Conservation (phyloP, 92 coral and sea anemone genomes). For the Umimayanthus chanpuru region DNA sequence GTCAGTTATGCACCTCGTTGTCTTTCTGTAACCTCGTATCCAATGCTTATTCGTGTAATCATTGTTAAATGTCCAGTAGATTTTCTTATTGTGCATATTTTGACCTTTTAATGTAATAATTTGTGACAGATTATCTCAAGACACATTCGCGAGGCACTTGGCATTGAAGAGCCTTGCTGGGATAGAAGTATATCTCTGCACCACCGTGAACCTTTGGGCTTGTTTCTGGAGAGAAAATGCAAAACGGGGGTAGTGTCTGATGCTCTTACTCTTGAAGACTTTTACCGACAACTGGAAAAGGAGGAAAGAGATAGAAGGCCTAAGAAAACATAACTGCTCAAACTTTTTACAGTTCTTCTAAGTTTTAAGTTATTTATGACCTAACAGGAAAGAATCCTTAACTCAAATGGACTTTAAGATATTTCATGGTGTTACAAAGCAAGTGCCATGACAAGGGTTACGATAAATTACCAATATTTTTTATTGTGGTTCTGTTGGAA, state of each 20-base stretch:
- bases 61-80: too few relatives aligned
- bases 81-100: too few relatives aligned
- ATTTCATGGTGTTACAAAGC: background rate
- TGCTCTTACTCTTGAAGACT: conserved; percentile 74
- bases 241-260: conserved; percentile 90
- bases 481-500: background rate
- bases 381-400: background rate
- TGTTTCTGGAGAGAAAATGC: conserved; percentile 87
- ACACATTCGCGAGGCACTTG: conserved; percentile 81
- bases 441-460: too few relatives aligned
- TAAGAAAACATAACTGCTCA: conserved; percentile 26
- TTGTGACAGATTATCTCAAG: conserved; percentile 69
- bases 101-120: background rate
- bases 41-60: too few relatives aligned
- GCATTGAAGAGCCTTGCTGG: conserved; percentile 92
- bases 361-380: too few relatives aligned
- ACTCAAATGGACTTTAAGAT: background rate
- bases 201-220: conserved; percentile 85
- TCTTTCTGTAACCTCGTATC: too few relatives aligned
- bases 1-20: too few relatives aligned
- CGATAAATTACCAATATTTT: too few relatives aligned
- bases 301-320: conserved; percentile 68
- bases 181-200: conserved; percentile 87
- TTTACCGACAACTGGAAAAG: conserved; percentile 70
- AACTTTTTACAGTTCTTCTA: too few relatives aligned